These are phyloP conservation scores for Hozukius guyotensis DNA, from an alignment of 2,797 vertebrate species.

Conservation along the genomic window DNA sequence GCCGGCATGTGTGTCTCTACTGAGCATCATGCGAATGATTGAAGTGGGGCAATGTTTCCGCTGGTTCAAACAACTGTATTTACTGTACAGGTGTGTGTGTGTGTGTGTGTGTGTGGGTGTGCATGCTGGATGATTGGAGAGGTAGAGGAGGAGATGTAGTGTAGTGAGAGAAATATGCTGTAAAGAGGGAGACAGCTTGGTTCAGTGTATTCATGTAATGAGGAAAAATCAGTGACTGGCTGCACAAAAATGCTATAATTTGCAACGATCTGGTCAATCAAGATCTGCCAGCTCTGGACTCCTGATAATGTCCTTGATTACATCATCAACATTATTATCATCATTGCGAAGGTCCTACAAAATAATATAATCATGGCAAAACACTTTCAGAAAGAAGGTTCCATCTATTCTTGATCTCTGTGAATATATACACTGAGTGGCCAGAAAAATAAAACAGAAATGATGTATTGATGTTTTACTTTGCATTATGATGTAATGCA, in stretches of 20 bases:
- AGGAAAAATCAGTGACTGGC: neutral
- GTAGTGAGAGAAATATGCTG: neutral
- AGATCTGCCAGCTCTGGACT: neutral
- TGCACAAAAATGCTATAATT: neutral
- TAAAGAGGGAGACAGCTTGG: neutral
- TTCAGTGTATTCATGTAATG: neutral
- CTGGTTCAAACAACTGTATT: conserved; percentile 29
- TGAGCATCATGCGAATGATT: conserved; percentile 30
- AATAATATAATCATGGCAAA: neutral
- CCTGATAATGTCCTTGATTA: neutral
- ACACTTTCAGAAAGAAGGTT: neutral
- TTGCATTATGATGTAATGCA: conserved; percentile 17
- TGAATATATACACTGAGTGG: neutral
- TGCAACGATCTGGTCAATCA: neutral
- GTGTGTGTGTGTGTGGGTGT: neutral
- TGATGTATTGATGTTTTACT: neutral
- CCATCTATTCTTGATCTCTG: neutral
- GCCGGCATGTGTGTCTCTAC: conserved; percentile 5
- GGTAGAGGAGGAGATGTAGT: neutral
- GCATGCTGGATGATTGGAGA: neutral
- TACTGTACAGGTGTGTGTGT: conserved; percentile 5
- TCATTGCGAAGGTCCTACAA: neutral
- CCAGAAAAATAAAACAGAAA: neutral
- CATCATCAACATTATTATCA: neutral
- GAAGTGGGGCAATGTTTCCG: conserved; percentile 55